Evolutionary conservation across 2,113 vertebrate species (phyloP).

Genomic region (Lepus europaeus): DNA sequence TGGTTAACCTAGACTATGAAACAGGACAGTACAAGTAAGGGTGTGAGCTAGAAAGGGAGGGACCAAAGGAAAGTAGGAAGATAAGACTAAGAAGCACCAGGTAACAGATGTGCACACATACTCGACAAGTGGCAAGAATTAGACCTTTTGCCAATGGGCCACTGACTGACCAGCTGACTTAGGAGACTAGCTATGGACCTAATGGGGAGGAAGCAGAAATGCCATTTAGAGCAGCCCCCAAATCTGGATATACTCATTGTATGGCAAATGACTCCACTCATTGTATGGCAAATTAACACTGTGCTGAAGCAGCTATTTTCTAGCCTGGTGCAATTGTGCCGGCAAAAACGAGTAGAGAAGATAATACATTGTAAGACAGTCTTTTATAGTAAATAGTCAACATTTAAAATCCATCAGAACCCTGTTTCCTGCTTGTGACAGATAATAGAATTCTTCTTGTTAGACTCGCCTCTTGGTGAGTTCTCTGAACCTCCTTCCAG

Average conservation of each 20-base stretch:
- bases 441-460: constrained; percentile 52
- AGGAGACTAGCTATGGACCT: neutral
- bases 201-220: neutral
- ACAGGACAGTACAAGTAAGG: neutral
- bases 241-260: neutral
- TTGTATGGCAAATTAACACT: neutral
- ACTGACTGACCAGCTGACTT: neutral
- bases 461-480: constrained; percentile 21
- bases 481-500: constrained; percentile 46
- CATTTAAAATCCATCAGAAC: constrained; percentile 31
- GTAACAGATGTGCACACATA: neutral
- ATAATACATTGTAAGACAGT: neutral
- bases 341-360: neutral
- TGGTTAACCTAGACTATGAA: neutral
- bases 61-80: neutral
- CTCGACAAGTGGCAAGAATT: neutral
- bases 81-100: neutral
- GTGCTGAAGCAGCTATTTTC: neutral
- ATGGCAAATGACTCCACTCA: neutral
- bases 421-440: constrained; percentile 24
- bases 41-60: neutral
- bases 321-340: neutral
- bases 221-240: neutral
- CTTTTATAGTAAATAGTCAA: neutral
- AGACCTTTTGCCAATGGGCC: neutral